These are phyloP conservation scores for Taenioides sp. DNA, from an alignment of 2,797 vertebrate species.

Conservation along the genomic window DNA sequence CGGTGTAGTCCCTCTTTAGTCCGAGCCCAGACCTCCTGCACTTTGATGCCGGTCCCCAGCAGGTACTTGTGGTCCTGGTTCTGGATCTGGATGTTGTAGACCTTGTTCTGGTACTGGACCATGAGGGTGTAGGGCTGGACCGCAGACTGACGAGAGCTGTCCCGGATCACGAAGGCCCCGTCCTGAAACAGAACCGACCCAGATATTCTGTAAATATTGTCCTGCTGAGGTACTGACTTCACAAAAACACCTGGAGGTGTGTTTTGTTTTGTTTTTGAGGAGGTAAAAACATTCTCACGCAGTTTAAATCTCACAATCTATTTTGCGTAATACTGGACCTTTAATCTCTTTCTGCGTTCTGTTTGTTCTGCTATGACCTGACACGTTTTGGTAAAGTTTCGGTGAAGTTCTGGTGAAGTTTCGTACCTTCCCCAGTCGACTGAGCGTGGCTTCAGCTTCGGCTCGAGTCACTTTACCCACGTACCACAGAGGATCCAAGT, in stretches of 20 bases:
- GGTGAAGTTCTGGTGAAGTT: not conserved
- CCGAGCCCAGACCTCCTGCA: conserved; percentile 81
- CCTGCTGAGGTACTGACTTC: too few species aligned
- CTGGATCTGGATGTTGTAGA: conserved; percentile 95
- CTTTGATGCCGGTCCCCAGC: conserved; percentile 88
- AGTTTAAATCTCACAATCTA: too few species aligned
- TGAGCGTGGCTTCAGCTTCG: conserved; percentile 87
- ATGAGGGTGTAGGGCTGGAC: conserved; percentile 91
- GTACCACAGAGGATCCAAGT: conserved; percentile 83
- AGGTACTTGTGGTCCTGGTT: conserved; percentile 73
- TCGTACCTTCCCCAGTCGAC: conserved; percentile 82
- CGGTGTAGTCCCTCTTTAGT: too few species aligned
- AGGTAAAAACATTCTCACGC: too few species aligned
- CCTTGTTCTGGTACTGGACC: conserved; percentile 91
- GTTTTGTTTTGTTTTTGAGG: too few species aligned
- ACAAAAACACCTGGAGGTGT: too few species aligned
- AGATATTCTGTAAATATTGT: too few species aligned
- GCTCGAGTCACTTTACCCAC: conserved; percentile 80
- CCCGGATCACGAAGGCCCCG: conserved; percentile 90
- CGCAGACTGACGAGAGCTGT: conserved; percentile 84
- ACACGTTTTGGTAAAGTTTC: not conserved
- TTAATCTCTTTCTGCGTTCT: too few species aligned
- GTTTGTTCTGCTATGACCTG: too few species aligned
- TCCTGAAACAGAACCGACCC: conserved; percentile 74
- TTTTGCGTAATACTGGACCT: too few species aligned